These are phyloP conservation scores for Falcaria lacertinaria DNA, from an alignment of 2,888 invertebrate species.

Conservation along the genomic window DNA sequence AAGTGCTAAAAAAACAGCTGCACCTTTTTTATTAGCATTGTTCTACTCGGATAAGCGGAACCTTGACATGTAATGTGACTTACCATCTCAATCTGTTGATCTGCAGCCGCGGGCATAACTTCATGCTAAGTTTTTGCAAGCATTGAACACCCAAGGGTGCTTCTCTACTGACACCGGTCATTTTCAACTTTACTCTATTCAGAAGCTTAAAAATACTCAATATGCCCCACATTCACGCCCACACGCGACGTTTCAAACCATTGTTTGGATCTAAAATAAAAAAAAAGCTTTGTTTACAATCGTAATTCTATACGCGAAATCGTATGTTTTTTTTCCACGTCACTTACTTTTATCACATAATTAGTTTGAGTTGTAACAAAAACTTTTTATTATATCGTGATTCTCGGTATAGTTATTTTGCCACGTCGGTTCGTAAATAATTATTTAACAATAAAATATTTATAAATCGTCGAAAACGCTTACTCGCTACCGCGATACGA, in stretches of 20 bases:
- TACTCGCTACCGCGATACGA: not conserved
- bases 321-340: constrained; percentile 3
- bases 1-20: too few relatives aligned
- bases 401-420: not conserved
- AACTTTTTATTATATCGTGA: not conserved
- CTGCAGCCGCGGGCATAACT: constrained; percentile 80
- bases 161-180: constrained; percentile 78
- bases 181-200: constrained; percentile 52
- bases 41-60: not conserved
- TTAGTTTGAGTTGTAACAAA: not conserved
- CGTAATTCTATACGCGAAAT: constrained; percentile 1
- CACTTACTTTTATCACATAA: not conserved
- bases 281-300: constrained; percentile 43
- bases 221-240: constrained; percentile 36
- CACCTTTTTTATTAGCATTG: constrained; percentile 1
- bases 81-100: constrained; percentile 84
- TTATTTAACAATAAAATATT: not conserved
- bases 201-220: constrained; percentile 20
- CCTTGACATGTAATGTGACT: constrained; percentile 32
- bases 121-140: constrained; percentile 73
- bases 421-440: not conserved
- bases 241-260: constrained; percentile 7
- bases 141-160: constrained; percentile 83
- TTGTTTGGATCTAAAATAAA: constrained; percentile 19
- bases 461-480: not conserved